These are phyloP conservation scores for Thalassoma bifasciatum DNA, from an alignment of 2,113 vertebrate genomes.

Conservation along the genomic window DNA sequence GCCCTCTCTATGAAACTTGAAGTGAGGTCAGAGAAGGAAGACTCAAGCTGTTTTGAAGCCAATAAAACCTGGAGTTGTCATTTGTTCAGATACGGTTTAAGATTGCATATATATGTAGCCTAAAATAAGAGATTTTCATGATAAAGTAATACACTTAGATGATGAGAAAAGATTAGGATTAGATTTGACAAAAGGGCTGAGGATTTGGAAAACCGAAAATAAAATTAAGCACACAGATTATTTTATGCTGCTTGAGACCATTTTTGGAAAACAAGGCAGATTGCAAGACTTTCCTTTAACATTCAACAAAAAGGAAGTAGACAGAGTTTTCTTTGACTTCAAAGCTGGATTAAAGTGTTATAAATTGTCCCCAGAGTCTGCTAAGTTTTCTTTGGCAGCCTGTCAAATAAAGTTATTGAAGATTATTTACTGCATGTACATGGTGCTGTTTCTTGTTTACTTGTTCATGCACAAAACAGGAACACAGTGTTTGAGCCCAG, in stretches of 20 bases:
- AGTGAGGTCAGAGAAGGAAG: neutral
- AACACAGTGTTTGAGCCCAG: constrained; percentile 23
- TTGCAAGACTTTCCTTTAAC: neutral
- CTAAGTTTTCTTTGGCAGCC: neutral
- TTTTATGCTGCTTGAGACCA: neutral
- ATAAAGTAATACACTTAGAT: neutral
- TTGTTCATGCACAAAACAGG: constrained; percentile 29
- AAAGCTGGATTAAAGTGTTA: neutral
- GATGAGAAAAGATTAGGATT: constrained; percentile 8
- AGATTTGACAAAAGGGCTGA: neutral
- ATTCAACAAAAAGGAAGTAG: neutral
- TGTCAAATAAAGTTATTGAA: neutral
- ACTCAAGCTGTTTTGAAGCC: neutral
- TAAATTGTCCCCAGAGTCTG: neutral
- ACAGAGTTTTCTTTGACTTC: neutral
- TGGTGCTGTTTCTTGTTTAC: neutral
- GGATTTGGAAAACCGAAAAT: neutral
- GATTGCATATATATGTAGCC: neutral
- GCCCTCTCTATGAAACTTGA: neutral
- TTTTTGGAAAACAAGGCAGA: neutral
- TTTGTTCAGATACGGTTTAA: neutral
- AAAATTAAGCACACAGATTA: neutral
- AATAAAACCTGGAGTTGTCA: neutral
- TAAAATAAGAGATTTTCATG: neutral
- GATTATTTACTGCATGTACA: neutral